Base-by-base conservation (phyloP, 2,888 invertebrate species). In the Girardia tigrina region DNA sequence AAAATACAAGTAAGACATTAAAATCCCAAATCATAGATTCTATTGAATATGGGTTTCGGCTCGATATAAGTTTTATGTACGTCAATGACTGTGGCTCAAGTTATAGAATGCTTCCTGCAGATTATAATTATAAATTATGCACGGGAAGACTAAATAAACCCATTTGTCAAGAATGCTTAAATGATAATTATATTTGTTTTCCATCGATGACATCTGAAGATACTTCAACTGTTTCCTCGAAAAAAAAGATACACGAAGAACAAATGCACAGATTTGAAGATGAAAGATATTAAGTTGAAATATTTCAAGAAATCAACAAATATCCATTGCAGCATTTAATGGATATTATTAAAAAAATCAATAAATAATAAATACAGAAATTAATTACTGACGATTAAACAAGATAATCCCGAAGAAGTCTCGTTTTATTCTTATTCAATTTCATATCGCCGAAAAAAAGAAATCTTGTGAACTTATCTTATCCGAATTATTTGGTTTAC, bases 231-330 rank as follows among this genome's bases (percentile, higher is more conserved):
- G 56, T 56, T 20, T 56, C 56, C 6, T 56, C 56, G 4, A 56
- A 56, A 16, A 56, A 56, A 56, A 56, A 56, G n/a, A 56, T 56
- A 2, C 56, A 56, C 56, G 56, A 56, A 16, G 56, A 56, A n/a
- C 56, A 56, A 16, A 56, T 56, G 2, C n/a, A 4, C 23, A 56
- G 23, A 56, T 16, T 56, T 6, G 56, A 56, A 56, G 56, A 56
- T 56, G 56, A 56, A 56, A 4, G 56, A 56, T 56, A 56, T n/a
- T n/a, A 56, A 56, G 56, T 56, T 12, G 56, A 56, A 6, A 56
- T 56, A 23, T 56, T 56, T 56, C 56, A 56, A 56, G 56, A 56
- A 56, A 56, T 56, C n/a, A 56, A 56, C 23, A 56, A 56, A 56
- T 56, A 56, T 56, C 20, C 56, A 8, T 16, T 56, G n/a, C n/a